A percentile compares a stretch with the other conserved stretches of the same genome.
These are phyloP conservation scores for Drosophila pseudotakahashii DNA, from an alignment of 2,888 invertebrate species.

Conservation along the genomic window DNA sequence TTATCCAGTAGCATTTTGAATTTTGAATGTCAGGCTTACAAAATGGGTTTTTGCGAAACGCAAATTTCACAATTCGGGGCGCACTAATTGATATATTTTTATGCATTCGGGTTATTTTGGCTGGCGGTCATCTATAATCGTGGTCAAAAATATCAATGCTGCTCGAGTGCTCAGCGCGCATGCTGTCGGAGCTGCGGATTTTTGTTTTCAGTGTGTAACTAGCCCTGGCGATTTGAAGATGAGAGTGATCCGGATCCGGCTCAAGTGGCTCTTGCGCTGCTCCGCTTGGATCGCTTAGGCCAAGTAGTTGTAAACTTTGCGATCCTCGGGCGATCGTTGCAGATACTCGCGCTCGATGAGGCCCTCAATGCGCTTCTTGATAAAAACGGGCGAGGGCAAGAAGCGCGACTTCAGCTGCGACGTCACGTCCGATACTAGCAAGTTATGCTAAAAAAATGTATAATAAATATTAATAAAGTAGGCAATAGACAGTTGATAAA, in stretches of 20 bases:
- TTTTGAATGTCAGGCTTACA: slow-evolving; percentile 69
- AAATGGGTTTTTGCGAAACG: slow-evolving; percentile 36
- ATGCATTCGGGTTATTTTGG: slow-evolving; percentile 16
- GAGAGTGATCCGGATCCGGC: slow-evolving; percentile 33
- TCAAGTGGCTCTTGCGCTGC: slow-evolving; percentile 11
- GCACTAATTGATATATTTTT: slow-evolving; percentile 17
- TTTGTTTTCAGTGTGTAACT: slow-evolving; percentile 1
- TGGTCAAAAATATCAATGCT: slow-evolving; percentile 36
- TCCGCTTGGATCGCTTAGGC: slow-evolving; percentile 92
- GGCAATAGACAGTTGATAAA: too few relatives aligned
- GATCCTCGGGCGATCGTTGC: slow-evolving; percentile 98
- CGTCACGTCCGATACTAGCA: slow-evolving; percentile 98
- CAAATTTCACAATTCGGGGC: slow-evolving; percentile 31
- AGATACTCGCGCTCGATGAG: slow-evolving; percentile 99
- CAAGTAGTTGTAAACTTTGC: slow-evolving; percentile 98
- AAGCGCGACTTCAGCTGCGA: slow-evolving; percentile 98
- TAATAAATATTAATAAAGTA: not conserved
- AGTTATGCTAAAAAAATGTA: slow-evolving; percentile 89
- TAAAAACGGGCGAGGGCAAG: slow-evolving; percentile 98
- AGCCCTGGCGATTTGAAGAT: slow-evolving; percentile 18
- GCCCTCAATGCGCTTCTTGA: slow-evolving; percentile 99
- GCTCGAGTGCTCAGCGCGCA: slow-evolving; percentile 15
- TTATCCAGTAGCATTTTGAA: slow-evolving; percentile 43
- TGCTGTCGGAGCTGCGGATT: slow-evolving; percentile 1
- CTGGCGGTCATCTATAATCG: slow-evolving; percentile 31